Percentiles rank a stretch among this genome's conserved stretches.
phyloP scores from a whole-genome alignment of 2,113 vertebrate species.

The Cepphus grylle region DNA sequence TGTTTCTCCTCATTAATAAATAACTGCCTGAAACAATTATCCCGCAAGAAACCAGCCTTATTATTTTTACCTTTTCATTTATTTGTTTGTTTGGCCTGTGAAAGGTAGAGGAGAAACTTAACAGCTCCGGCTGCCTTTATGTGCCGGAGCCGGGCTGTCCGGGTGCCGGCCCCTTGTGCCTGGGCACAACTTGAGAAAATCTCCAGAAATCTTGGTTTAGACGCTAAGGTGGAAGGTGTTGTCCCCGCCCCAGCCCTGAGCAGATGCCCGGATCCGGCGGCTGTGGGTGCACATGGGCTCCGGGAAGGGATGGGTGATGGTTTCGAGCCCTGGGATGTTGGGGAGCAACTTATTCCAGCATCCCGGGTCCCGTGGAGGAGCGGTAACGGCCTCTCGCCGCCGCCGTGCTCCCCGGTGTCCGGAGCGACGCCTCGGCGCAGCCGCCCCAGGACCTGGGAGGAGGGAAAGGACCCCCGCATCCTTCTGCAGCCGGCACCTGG shows the following conservation, averaged over 20 bases:
- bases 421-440: rapidly evolving
- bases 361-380: not conserved
- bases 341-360: not conserved
- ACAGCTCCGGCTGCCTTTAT: not conserved
- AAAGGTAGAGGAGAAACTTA: not conserved
- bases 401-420: not conserved
- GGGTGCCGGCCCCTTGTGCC: not conserved
- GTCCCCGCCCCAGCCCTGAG: not conserved
- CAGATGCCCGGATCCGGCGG: rapidly evolving
- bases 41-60: slow-evolving; percentile 5
- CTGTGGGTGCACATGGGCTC: not conserved
- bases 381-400: rapidly evolving
- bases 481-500: rapidly evolving
- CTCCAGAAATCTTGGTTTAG: not conserved
- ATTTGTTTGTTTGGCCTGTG: not conserved
- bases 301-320: too few relatives aligned
- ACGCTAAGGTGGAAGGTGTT: not conserved
- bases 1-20: slow-evolving; percentile 63
- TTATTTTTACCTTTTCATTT: not conserved
- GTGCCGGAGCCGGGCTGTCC: not conserved
- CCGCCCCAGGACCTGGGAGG: not conserved
- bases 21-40: slow-evolving; percentile 59
- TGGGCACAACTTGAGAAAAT: not conserved
- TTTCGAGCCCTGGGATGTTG: rapidly evolving
- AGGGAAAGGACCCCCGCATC: not conserved